Base-by-base conservation (phyloP, 2,888 invertebrate genomes). In the Xestia c-nigrum region DNA sequence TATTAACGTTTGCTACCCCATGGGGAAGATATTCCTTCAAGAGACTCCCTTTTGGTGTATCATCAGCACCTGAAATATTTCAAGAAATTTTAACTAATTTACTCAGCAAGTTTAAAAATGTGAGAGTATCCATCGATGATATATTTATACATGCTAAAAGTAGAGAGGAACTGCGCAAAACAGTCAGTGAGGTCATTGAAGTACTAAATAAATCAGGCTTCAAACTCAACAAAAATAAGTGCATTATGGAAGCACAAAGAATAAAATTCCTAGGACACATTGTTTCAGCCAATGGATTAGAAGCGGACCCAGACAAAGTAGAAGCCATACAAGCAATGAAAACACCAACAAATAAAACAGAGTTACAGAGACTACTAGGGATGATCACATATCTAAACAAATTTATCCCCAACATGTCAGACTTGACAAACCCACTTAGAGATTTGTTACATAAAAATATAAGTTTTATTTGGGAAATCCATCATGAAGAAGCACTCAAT, bases 31-130 rank as follows among this genome's bases (percentile, higher is more conserved):
- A 65, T 65, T 47, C 46, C 24, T 65, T 65, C 70, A 72, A 74
- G 63, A 78, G 83, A 66, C 70, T 86, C 6, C 85, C 84, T 3
- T 86, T 84, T 76, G 81, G 85, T 6, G 69, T 85, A 61, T 75
- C 64, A 10, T 69, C 69, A 74, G 69, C 66, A 47, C 66, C 66
- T 59, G 57, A 73, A 74, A 78, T 52, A 78, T 83, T 71, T 7
- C 81, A 84, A 81, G 70, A 86, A 81, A 76, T 83, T 6, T 66
- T 81, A 38, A 83, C 65, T 38, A 71, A 71, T 40, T 40, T 40
- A 40, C 74, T 82, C 50, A 66, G 65, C 50, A 55, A 55, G 46
- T 50, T 19, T 50, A 50, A 50, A 50, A 50, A 50, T 19, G 19
- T 50, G 50, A 50, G 19, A 50, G 50, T 50, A 50, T 50, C 50